Base-by-base conservation (phyloP, 2,113 vertebrate genomes). In the Halichoerus grypus region DNA sequence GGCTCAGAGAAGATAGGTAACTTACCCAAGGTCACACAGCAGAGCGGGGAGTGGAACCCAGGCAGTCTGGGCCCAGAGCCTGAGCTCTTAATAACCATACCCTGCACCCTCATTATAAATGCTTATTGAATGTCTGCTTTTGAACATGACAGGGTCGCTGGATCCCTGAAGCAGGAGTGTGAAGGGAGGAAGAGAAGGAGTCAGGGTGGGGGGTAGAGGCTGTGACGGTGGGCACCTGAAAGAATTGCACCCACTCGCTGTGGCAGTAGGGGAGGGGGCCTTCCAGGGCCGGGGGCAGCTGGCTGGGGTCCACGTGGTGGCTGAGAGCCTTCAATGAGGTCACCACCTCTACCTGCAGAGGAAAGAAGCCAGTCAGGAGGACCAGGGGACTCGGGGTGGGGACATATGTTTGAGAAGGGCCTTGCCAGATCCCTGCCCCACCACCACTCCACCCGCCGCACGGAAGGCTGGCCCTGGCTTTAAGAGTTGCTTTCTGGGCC, bases 211-310 rank as follows among this genome's bases (percentile, higher is more conserved):
- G 12, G 91, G 84, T 59, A 11, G 61, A 3, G 63, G 77, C 63
- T 0, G 36, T 83, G 82, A 71, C 15, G 95, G 87, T 87, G 97
- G 98, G 96, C 97, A 99, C 99, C 99, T 99, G 99, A 97, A 99
- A 99, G 97, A 99, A 99, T 16, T 99, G 99, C 93, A 99, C 98
- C 99, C 99, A 99, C 97, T 99, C 99, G 59, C 94, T 49, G 93
- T 99, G 99, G 98, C 98, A 98, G 98, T 99, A 99, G 22, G 98
- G 98, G 93, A 99, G 99, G 89, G 98, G 91, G 72, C 99, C 99
- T 0, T 99, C 99, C 92, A 99, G 98, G 97, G 99, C 99, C 57
- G 89, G 94, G 0, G 99, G 99, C 98, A 99, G 98, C 98, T 99
- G 99, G 61, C 98, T 98, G 86, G 98, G 98, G 95, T 99, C 99